Percentiles rank a stretch among this genome's conserved stretches.
Evolutionary conservation across 2,113 vertebrate genomes (phyloP).

Genomic region (Toxotes chatareus): DNA sequence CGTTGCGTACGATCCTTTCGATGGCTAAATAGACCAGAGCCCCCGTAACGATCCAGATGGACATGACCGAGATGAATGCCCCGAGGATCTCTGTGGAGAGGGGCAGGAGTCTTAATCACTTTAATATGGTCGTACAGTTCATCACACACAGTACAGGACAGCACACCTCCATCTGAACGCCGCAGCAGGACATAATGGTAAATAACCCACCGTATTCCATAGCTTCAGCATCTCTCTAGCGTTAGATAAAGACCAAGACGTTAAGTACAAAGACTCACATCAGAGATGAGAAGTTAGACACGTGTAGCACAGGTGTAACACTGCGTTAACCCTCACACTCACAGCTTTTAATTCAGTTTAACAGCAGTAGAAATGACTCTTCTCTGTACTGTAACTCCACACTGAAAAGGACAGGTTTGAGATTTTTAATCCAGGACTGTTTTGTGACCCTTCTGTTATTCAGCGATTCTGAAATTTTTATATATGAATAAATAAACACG

Average conservation of each 20-base stretch:
- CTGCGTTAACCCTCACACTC: too few species aligned
- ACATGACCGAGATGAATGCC: slow-evolving; percentile 91
- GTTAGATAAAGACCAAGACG: too few species aligned
- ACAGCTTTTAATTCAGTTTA: too few species aligned
- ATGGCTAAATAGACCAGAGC: slow-evolving; percentile 93
- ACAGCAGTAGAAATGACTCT: too few species aligned
- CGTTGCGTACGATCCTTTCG: slow-evolving; percentile 90
- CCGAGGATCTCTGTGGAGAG: slow-evolving; percentile 90
- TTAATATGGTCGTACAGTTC: not conserved
- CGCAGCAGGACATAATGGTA: not conserved
- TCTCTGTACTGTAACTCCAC: too few species aligned
- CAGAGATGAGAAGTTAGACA: not conserved
- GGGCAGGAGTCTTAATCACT: not conserved
- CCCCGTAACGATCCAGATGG: slow-evolving; percentile 96
- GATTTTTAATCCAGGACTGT: too few species aligned
- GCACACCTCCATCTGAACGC: not conserved
- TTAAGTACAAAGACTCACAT: not conserved
- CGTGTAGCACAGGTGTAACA: too few species aligned
- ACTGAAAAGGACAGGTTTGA: too few species aligned
- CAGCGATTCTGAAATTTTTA: not conserved
- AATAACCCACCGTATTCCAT: not conserved
- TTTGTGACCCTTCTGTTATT: too few species aligned
- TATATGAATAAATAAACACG: not conserved
- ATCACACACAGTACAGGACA: not conserved
- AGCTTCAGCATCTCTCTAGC: too few species aligned